Evolutionary conservation across 2,113 vertebrate genomes (phyloP), one percentile per base, ranked within the genome.

Genomic region (Gasterosteus nipponicus): DNA sequence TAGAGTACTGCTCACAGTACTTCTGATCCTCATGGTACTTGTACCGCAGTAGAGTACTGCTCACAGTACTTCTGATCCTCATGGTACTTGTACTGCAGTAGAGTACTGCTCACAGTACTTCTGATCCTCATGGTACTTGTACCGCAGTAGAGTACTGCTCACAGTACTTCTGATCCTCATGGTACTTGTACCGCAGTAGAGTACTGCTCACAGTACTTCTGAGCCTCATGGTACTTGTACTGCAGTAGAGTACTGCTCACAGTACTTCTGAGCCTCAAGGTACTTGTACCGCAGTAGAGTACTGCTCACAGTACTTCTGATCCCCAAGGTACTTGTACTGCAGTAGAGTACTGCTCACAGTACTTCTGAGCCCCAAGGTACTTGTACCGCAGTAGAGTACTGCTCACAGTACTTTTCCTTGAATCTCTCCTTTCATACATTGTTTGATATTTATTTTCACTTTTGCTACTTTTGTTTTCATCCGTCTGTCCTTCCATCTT

Each of bases 81-180:
- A 3, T n/a, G 2, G 47, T 51, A n/a, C 19, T 15, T 51, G 19
- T n/a, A 51, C 46, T 51, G 8, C 42, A 14, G 42, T 14, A 14
- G 51, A 54, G 51, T 54, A 22, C 49, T 51, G 18, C 19, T 53
- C n/a, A 53, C 9, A 53, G 10, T 22, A n/a, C n/a, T n/a, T n/a
- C n/a, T n/a, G n/a, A n/a, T n/a, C n/a, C n/a, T n/a, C n/a, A n/a
- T n/a, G n/a, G n/a, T n/a, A n/a, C n/a, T n/a, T n/a, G n/a, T n/a
- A n/a, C n/a, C n/a, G n/a, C n/a, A n/a, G n/a, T n/a, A n/a, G n/a
- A 46, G 79, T 78, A 72, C 8, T 49, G 46, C 16, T 22, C 49
- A 1, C 1, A 54, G 53, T 54, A 26, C 22, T 26, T 26, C 22
- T 26, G 22, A 26, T 1, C 22, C 22, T 26, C 22, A 26, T 1